Evolutionary conservation across 2,113 vertebrate genomes (phyloP).

Genomic region (Percina caprodes): DNA sequence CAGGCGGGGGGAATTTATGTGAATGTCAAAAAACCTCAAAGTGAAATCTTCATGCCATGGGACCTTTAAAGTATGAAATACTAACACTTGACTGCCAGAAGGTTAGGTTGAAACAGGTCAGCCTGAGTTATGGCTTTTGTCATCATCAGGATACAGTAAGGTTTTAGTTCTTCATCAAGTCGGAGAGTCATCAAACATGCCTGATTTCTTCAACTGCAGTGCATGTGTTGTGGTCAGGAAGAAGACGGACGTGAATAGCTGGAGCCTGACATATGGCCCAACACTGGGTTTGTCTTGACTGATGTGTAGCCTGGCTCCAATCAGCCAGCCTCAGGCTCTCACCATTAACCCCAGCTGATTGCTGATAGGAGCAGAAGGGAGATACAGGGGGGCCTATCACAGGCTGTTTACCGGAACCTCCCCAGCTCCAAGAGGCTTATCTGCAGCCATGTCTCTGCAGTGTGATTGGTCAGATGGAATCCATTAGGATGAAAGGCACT

Average conservation of each 20-base stretch:
- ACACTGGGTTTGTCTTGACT: conserved; percentile 63
- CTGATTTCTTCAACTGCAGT: conserved; percentile 34
- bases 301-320: conserved; percentile 78
- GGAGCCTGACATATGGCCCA: conserved; percentile 50
- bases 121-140: conserved; percentile 36
- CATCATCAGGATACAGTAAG: conserved; percentile 44
- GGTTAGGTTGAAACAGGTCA: conserved; percentile 31
- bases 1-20: too few species aligned
- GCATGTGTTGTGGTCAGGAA: conserved; percentile 55
- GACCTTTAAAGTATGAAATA: conserved; percentile 25
- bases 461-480: conserved; percentile 82
- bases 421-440: conserved; percentile 69
- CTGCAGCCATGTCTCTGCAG: conserved; percentile 66
- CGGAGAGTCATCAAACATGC: conserved; percentile 42
- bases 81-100: conserved; percentile 32
- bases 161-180: conserved; percentile 40
- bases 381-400: conserved; percentile 47
- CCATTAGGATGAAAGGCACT: conserved; percentile 80
- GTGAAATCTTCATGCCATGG: too few species aligned
- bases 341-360: conserved; percentile 77
- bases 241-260: conserved; percentile 52
- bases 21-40: too few species aligned
- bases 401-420: conserved; percentile 74
- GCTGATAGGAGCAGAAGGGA: conserved; percentile 75
- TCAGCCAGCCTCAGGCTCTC: conserved; percentile 71